Conservation (phyloP, 2,113 vertebrate species). For the Coregonus clupeaformis region DNA sequence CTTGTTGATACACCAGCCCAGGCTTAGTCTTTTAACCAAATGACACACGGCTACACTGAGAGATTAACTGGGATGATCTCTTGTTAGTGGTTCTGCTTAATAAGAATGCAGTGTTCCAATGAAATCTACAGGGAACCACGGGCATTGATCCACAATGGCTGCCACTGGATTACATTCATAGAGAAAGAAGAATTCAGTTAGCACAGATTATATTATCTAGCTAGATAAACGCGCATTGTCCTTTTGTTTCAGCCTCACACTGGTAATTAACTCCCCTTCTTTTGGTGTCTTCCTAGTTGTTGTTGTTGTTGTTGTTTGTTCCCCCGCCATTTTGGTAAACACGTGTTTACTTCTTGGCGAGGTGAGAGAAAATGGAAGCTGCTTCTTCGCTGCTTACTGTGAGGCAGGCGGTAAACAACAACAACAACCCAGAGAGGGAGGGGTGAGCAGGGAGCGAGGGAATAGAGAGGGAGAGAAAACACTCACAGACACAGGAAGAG, state of each 20-base stretch:
- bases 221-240: background rate
- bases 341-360: conserved; percentile 61
- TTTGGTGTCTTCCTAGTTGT: conserved; percentile 23
- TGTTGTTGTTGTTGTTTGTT: conserved; percentile 13
- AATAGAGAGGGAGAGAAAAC: conserved; percentile 13
- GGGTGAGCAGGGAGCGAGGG: conserved; percentile 16
- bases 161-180: background rate
- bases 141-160: background rate
- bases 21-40: too few relatives aligned
- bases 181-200: background rate
- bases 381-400: conserved; percentile 37
- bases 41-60: too few relatives aligned
- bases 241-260: conserved; percentile 31
- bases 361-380: conserved; percentile 63
- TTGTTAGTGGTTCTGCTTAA: too few relatives aligned
- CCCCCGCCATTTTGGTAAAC: conserved; percentile 65
- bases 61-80: too few relatives aligned
- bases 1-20: too few relatives aligned
- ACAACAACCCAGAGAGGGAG: conserved; percentile 51
- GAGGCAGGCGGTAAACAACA: conserved; percentile 72
- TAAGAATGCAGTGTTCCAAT: too few relatives aligned
- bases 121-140: background rate
- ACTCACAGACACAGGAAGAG: conserved; percentile 36
- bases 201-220: background rate
- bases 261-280: conserved; percentile 18